Base-by-base conservation (phyloP, 2,888 invertebrate genomes). In the Operophtera brumata region DNA sequence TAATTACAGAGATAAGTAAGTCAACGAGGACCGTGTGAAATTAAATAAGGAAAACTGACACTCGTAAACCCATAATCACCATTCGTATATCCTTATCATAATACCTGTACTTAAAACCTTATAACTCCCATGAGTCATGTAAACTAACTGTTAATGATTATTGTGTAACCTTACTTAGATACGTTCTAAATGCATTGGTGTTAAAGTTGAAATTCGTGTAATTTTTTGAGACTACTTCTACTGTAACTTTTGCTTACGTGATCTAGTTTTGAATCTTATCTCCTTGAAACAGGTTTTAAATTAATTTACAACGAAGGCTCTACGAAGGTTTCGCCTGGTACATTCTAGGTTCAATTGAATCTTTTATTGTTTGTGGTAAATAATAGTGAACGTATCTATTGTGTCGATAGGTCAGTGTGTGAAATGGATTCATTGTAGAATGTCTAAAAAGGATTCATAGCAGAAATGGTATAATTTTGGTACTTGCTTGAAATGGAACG, bases 381-480 rank as follows among this genome's bases (percentile, higher is more conserved):
- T 46, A 53, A 32, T 35, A 5, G 11, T 28, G 47, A 61, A 61
- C 49, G 54, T 49, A 47, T 25, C 13, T 34, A 45, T 48, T 55
- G 49, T 55, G 37, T 26, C n/a, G 30, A 39, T 13, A 13, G 39
- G 25, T 46, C 12, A 12, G 30, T 47, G 46, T 47, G 50, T 44
- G 47, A 52, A 52, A 51, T 47, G n/a, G 8, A 32, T 51, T 32
- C 45, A 45, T 12, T 37, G 44, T 39, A 9, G 14, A 4, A 10
- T 39, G n/a, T n/a, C n/a, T n/a, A n/a, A n/a, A n/a, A n/a, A n/a
- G n/a, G n/a, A n/a, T n/a, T n/a, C n/a, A n/a, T n/a, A n/a, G n/a
- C n/a, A n/a, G n/a, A n/a, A n/a, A n/a, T 36, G 13, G 12, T 36
- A 36, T 2, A 36, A 12, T 36, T 36, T 13, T 7, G 8, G 34